Evolutionary conservation across 2,113 vertebrate genomes (phyloP), one percentile per base, ranked within the genome.

Genomic region (Neolamprologus devosi): DNA sequence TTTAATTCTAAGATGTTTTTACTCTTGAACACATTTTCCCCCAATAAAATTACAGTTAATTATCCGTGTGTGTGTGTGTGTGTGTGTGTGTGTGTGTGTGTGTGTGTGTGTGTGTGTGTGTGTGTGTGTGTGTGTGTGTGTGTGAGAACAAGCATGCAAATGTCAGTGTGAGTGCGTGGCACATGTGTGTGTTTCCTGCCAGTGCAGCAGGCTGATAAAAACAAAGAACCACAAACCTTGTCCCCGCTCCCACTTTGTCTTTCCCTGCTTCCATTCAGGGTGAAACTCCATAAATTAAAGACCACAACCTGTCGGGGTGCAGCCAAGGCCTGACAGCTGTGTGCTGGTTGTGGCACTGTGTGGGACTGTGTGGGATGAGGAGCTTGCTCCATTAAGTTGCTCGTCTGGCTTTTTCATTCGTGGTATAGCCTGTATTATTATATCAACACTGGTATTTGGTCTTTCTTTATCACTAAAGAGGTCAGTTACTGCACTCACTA

Each of bases 131-230:
- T 85, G 78, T 12, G 82, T 78, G 3, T 35, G 28, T 5, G 12
- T 70, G 13, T 54, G 16, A 5, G 51, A 4, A 4, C 55, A 58
- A 58, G 57, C 68, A 79, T 91, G 85, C 83, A 83, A 80, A 85
- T 82, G 5, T 63, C 23, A 8, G 6, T 78, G 17, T 83, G 68
- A 85, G 80, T 58, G 55, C 33, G 19, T 81, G 17, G 80, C 86
- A 73, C 88, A 40, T 82, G 83, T 88, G 88, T 89, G 90, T 91
- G 91, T 87, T 95, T 94, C 93, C 95, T 95, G 92, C 88, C 80
- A 35, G 90, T 95, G 93, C 89, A 84, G 83, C 58, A 19, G 4
- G 12, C 94, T 95, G 95, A 96, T 95, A 95, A 94, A 94, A 91
- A 88, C 88, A 91, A 79, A 86, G 83, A 93, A 94, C 94, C 94